Base-by-base conservation (phyloP, 2,888 invertebrate genomes). In the Psylliodes chrysocephalus region DNA sequence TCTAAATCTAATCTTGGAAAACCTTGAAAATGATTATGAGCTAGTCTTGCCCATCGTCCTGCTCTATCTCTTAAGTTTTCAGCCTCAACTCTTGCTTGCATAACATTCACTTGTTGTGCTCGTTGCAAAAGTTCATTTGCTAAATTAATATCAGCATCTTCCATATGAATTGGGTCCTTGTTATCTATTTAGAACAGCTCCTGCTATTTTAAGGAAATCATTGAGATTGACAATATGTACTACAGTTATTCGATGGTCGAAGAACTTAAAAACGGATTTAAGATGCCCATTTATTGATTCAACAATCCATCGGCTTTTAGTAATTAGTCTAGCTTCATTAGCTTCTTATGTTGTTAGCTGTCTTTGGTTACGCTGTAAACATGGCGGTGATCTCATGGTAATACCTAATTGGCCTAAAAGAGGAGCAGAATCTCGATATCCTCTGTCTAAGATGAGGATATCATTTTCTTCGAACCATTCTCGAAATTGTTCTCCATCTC, bases 81-180 rank as follows among this genome's bases (percentile, higher is more conserved):
- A 44, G 18, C 61, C 22, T 55, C 46, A 28, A 61, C 61, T 30
- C 38, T 40, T 22, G 54, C 61, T 54, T 61, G 52, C 22, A 61
- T 40, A 10, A 54, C 49, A 44, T 61, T 61, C 28, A 15, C 42
- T 33, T 53, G 8, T 5, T 15, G 14, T 18, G 53, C 38, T 22
- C 33, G 28, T 53, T 60, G 25, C 17, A 40, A 17, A 22, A 61
- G 19, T 44, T 17, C 15, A 40, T 38, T 10, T 18, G 46, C 62
- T 30, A 62, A 35, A 33, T 44, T 18, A 10, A 22, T 55, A 46
- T 44, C 44, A 19, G 55, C 47, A 25, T 35, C 38, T 55, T 47
- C 18, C 47, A 56, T 56, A n/a, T 42, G 15, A 10, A 55, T 44
- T 40, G 54, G 33, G 17, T 53, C 54, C 19, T 22, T 25, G 54